Percentiles rank a stretch among this genome's conserved stretches.
Conservation (phyloP, 2,888 invertebrate genomes). For the Philereme transversata region DNA sequence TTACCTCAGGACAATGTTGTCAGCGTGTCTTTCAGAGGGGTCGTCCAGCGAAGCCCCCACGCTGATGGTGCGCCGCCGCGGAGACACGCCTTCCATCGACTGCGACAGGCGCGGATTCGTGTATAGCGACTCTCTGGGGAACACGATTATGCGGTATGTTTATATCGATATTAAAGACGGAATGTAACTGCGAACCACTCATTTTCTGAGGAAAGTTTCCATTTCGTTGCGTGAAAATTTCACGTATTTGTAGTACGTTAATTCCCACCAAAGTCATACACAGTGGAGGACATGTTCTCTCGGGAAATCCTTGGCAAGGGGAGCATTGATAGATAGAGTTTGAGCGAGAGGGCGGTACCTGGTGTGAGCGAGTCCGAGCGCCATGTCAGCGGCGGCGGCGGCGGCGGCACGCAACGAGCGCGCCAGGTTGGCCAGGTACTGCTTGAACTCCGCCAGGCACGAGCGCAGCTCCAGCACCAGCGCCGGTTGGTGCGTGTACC, state of each 20-base stretch:
- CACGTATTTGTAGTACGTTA: no score
- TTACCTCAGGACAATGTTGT: conserved; percentile 68
- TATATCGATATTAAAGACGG: not conserved
- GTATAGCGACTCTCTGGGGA: conserved; percentile 77
- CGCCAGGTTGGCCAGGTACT: conserved; percentile 93
- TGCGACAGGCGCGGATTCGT: conserved; percentile 81
- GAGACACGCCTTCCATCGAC: conserved; percentile 72
- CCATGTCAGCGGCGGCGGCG: conserved; percentile 97
- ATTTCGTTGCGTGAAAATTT: no score
- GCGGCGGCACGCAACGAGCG: conserved; percentile 95
- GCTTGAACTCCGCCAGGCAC: conserved; percentile 95
- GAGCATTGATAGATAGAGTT: no score
- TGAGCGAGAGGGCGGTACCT: conserved; percentile 56
- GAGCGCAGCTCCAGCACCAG: conserved; percentile 93
- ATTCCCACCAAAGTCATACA: no score
- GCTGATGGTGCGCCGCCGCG: conserved; percentile 71
- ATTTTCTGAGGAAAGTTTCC: no score
- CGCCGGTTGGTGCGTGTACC: conserved; percentile 96
- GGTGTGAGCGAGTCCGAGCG: conserved; percentile 92
- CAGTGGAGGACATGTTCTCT: no score
- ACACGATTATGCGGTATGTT: not conserved
- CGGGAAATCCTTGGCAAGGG: no score
- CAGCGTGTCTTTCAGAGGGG: conserved; percentile 63
- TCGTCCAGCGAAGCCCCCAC: conserved; percentile 73
- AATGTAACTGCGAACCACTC: no score